phyloP scores from a whole-genome alignment of 2,888 invertebrate genomes.

The Ecdyonurus torrentis region DNA sequence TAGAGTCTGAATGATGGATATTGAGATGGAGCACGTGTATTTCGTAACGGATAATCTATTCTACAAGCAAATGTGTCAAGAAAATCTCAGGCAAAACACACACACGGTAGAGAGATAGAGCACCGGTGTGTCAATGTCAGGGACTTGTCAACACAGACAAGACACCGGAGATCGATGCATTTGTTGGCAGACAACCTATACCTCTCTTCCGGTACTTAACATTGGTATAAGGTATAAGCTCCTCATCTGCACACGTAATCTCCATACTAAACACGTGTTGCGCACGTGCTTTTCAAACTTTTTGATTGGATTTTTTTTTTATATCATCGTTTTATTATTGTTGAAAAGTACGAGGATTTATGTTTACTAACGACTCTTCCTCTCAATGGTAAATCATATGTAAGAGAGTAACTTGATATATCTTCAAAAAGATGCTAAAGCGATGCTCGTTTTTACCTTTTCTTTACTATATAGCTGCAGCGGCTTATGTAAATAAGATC shows the following conservation, averaged over 20 bases:
- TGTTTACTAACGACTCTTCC: too few species aligned
- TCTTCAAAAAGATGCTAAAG: too few species aligned
- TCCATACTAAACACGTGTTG: background rate
- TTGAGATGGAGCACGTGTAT: background rate
- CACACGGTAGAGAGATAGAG: background rate
- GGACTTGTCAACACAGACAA: background rate
- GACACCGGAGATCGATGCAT: background rate
- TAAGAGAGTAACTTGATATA: too few species aligned
- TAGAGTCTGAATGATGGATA: too few species aligned
- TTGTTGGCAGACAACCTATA: background rate
- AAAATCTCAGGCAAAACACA: background rate
- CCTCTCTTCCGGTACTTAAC: background rate
- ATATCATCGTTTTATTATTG: too few species aligned
- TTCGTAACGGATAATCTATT: background rate
- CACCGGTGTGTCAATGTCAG: too few species aligned
- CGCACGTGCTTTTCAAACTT: background rate
- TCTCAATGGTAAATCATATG: too few species aligned
- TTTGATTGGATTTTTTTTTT: too few species aligned
- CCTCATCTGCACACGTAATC: background rate
- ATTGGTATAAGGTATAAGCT: background rate
- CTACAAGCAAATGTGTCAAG: background rate
- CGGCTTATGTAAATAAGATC: too few species aligned
- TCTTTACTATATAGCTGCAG: too few species aligned
- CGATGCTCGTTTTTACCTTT: too few species aligned
- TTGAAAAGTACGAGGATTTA: too few species aligned